Percentiles rank a stretch among this genome's conserved stretches.
Conservation (phyloP, 2,797 vertebrate genomes). For the Acridotheres tristis region DNA sequence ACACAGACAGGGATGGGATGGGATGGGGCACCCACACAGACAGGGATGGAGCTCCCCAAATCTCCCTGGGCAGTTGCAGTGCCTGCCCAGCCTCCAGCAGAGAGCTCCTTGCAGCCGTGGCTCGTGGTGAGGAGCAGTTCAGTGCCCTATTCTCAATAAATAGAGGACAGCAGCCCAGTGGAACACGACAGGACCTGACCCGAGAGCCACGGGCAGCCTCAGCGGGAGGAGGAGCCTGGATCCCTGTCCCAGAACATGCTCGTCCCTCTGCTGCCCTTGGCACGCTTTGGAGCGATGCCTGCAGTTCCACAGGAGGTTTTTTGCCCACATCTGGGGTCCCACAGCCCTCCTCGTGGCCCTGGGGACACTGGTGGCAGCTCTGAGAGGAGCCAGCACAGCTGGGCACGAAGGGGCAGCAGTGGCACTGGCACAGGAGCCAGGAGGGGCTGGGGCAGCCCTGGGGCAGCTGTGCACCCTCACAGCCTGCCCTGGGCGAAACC, state of each 20-base stretch:
- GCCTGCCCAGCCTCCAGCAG: background rate
- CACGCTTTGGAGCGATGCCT: no score
- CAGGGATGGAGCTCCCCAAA: background rate
- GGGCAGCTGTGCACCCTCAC: background rate
- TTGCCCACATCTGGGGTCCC: background rate
- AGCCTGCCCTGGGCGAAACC: rapidly evolving
- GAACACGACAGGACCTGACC: background rate
- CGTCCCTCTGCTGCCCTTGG: background rate
- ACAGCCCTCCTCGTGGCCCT: background rate
- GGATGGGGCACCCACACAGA: no score
- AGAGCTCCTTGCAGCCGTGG: rapidly evolving
- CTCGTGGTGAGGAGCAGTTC: background rate
- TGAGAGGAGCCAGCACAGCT: rapidly evolving
- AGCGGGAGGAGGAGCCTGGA: background rate
- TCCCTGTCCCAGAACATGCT: background rate
- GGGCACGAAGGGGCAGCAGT: background rate
- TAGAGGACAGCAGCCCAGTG: background rate
- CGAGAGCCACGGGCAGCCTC: background rate
- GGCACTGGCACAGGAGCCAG: background rate
- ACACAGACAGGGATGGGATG: no score
- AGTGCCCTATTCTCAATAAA: background rate
- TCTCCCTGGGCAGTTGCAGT: background rate
- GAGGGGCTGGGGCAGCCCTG: background rate
- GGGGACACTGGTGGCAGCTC: background rate
- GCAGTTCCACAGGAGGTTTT: background rate